phyloP scores from a whole-genome alignment of 2,797 vertebrate species.

The Rhodeus uyekii region DNA sequence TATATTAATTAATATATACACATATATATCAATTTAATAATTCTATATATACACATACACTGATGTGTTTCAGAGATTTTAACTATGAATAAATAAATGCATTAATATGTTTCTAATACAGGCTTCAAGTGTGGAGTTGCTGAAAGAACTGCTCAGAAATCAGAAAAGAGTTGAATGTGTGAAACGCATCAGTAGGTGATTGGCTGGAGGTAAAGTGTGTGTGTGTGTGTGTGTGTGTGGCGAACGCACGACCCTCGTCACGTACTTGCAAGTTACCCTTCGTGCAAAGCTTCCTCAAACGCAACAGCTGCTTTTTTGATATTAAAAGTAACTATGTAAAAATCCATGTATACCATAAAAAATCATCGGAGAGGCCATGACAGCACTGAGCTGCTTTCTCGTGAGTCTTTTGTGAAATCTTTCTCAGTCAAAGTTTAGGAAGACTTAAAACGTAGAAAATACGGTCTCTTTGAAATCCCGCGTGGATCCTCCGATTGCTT shows the following conservation, averaged over 20 bases:
- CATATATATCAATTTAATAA: no score
- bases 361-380: conserved; percentile 59
- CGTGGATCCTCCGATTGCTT: conserved; percentile 18
- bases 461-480: conserved; percentile 62
- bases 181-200: neutral
- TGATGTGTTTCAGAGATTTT: neutral
- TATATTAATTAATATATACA: no score
- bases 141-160: neutral
- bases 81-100: neutral
- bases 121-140: neutral
- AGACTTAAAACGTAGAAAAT: conserved; percentile 85
- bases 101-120: neutral
- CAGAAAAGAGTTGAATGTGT: neutral
- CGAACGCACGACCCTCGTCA: neutral
- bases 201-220: conserved; percentile 10
- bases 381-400: conserved; percentile 51
- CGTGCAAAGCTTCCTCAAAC: conserved; percentile 44
- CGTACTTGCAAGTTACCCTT: conserved; percentile 79
- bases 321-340: conserved; percentile 88
- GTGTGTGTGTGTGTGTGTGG: conserved; percentile 1
- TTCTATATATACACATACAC: no score
- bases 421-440: conserved; percentile 81
- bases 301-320: conserved; percentile 70
- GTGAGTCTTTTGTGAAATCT: conserved; percentile 44
- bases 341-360: conserved; percentile 80